A percentile compares a stretch with the other conserved stretches of the same genome.
These are phyloP conservation scores for Tautogolabrus adspersus DNA, from an alignment of 2,113 vertebrate genomes.

Conservation along the genomic window DNA sequence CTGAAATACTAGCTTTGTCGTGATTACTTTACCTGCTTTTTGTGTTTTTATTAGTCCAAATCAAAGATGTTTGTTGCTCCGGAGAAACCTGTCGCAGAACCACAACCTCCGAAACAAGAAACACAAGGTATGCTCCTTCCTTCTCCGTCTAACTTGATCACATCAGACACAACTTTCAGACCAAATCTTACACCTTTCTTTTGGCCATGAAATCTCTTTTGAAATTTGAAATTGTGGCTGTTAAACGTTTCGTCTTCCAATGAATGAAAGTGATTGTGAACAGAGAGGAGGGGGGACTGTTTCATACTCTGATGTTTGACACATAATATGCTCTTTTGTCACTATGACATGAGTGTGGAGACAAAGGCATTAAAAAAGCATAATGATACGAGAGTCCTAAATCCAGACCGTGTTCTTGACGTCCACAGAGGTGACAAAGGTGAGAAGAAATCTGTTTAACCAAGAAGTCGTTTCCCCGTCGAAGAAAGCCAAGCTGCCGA, in stretches of 20 bases:
- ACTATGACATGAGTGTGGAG: too few species aligned
- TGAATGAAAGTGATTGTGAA: too few species aligned
- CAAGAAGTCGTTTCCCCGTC: constrained; percentile 84
- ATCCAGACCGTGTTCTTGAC: constrained; percentile 16
- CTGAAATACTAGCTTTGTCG: not conserved
- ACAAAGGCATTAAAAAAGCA: too few species aligned
- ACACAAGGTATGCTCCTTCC: constrained; percentile 85
- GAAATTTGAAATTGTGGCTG: too few species aligned
- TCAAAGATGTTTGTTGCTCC: constrained; percentile 44
- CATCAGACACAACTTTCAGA: not conserved
- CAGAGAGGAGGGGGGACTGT: too few species aligned
- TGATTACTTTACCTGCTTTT: not conserved
- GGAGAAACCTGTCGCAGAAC: constrained; percentile 75
- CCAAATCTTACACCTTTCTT: too few species aligned
- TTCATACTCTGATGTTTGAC: not conserved
- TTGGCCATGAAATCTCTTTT: too few species aligned
- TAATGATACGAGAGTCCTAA: not conserved
- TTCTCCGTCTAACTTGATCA: not conserved
- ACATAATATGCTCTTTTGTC: too few species aligned
- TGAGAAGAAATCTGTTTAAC: constrained; percentile 95
- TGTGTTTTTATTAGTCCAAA: constrained; percentile 67
- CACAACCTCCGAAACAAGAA: constrained; percentile 83
- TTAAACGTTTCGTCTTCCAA: too few species aligned
- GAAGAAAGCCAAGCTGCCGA: constrained; percentile 88
- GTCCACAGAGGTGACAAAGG: constrained; percentile 93